These are phyloP conservation scores for Eulithis prunata DNA, from an alignment of 2,888 invertebrate species.

Conservation along the genomic window DNA sequence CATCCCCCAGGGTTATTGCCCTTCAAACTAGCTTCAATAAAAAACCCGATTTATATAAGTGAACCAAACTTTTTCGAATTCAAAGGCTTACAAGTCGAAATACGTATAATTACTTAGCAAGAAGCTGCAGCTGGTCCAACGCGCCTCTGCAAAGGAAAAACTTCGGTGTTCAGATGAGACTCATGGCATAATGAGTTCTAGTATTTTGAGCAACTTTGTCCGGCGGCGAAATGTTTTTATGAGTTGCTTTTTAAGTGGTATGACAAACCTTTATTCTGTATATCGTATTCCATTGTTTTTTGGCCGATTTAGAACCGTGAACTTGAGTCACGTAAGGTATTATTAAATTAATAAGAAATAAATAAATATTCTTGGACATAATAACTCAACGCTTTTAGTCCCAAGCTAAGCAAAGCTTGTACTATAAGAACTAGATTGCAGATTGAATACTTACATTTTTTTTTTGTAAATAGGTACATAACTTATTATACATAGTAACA, in stretches of 20 bases:
- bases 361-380: no score
- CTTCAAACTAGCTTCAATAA: neutral
- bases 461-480: no score
- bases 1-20: no score
- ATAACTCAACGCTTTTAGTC: no score
- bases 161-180: slow-evolving; percentile 61
- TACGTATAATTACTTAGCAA: slow-evolving; percentile 77
- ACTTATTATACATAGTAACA: no score
- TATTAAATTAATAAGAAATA: no score
- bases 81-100: slow-evolving; percentile 54
- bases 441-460: no score
- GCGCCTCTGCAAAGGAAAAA: slow-evolving; percentile 62
- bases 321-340: no score
- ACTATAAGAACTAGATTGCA: no score
- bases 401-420: no score
- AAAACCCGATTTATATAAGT: slow-evolving; percentile 20
- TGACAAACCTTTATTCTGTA: neutral
- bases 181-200: slow-evolving; percentile 63
- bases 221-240: slow-evolving; percentile 42
- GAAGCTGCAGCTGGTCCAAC: slow-evolving; percentile 66
- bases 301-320: no score
- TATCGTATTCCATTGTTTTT: no score
- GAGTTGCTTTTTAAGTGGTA: slow-evolving; percentile 24
- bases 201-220: slow-evolving; percentile 49
- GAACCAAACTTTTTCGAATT: slow-evolving; percentile 39